Base-by-base conservation (phyloP, 2,888 invertebrate genomes). In the Nebria salina region DNA sequence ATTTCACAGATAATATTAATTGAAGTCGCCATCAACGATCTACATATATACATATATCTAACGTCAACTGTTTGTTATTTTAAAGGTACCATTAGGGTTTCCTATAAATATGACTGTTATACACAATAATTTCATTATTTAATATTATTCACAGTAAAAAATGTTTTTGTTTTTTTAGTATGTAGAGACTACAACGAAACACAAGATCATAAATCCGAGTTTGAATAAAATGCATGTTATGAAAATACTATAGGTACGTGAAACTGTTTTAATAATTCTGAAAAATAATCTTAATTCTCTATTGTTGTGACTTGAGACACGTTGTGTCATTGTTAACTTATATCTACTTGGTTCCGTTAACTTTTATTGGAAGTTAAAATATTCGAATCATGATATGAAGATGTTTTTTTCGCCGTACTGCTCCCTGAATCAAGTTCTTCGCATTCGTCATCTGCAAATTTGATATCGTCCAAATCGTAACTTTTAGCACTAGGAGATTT, bases 371-470 rank as follows among this genome's bases (percentile, higher is more conserved):
- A 87, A 85, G 87, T 87, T 86, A 87, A 85, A 84, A 88, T 86
- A 86, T 88, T 88, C 73, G 87, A 86, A 85, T 88, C 87, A 83
- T 88, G 88, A 88, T 88, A 88, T 88, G 88, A 84, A 84, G 85
- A 83, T 77, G 84, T 86, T 83, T 86, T 87, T 83, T 83, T 85
- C 80, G 68, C 79, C 41, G 72, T 75, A 76, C 79, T 76, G 64
- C 76, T 76, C 64, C 77, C 78, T n/a, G 26, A 41, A 80, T 84
- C 82, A 41, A 85, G 85, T 26, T 88, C 88, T 1, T 92, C 92
- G 0, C 92, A 93, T 84, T 92, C 92, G 64, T 94, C 94, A 85
- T 95, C 95, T 7, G 93, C 95, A 86, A 93, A 95, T 85, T 91
- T 93, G 74, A 95, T 92, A 84, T 94, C 94, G 77, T 91, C 91